phyloP scores from a whole-genome alignment of 2,888 invertebrate species.

The Hyppa rectilinea region DNA sequence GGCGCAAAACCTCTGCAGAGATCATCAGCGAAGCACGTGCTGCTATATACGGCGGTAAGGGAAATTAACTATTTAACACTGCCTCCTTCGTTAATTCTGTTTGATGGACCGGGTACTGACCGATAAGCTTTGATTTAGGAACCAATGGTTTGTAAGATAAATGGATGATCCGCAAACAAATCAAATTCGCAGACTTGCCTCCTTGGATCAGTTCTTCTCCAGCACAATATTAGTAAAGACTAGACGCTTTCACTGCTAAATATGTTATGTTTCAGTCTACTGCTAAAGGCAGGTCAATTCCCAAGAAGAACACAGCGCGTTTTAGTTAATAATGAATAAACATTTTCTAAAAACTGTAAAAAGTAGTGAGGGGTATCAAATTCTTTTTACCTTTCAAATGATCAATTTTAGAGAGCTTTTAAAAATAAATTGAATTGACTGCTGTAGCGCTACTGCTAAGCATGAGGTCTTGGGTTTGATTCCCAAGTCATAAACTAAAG shows the following conservation, averaged over 20 bases:
- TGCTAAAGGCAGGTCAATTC: constrained; percentile 1
- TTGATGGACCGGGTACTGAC: not conserved
- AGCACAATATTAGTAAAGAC: not conserved
- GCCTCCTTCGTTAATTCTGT: not conserved
- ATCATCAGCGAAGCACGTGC: constrained; percentile 95
- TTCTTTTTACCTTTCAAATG: not conserved
- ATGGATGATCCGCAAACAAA: not conserved
- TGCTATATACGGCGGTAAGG: constrained; percentile 87
- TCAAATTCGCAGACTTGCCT: not conserved
- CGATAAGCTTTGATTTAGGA: not conserved
- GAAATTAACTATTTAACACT: not conserved
- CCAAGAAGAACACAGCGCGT: constrained; percentile 1
- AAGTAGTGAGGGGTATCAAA: not conserved
- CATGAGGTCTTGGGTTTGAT: too few relatives aligned
- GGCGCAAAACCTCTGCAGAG: constrained; percentile 94
- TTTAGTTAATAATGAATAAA: not conserved
- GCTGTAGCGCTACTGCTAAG: too few relatives aligned
- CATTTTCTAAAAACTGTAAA: not conserved
- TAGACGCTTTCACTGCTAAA: not conserved
- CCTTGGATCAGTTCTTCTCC: not conserved
- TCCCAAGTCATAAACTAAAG: too few relatives aligned
- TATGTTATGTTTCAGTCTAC: not conserved
- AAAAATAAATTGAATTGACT: not conserved
- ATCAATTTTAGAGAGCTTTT: not conserved
- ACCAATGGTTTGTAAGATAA: not conserved